A percentile compares a stretch with the other conserved stretches of the same genome.
Evolutionary conservation across 2,113 vertebrate species (phyloP).

Genomic region (Neolamprologus variostigma): DNA sequence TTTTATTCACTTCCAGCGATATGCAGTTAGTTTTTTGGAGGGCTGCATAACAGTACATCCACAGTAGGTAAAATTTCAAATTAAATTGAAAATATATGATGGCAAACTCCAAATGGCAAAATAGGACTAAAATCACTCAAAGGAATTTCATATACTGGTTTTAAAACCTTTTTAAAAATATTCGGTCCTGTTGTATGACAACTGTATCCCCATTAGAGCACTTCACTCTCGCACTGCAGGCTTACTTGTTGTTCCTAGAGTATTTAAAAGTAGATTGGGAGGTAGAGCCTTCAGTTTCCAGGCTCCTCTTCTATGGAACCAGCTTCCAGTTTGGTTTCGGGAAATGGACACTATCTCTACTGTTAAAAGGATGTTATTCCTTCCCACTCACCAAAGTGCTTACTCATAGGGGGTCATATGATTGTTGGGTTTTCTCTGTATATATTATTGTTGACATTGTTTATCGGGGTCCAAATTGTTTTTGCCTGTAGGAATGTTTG

Average conservation of each 20-base stretch:
- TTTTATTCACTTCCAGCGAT: fast-evolving
- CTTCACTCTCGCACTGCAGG: background rate
- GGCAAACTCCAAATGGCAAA: background rate
- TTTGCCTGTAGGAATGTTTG: background rate
- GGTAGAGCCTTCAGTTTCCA: background rate
- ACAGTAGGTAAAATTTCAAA: fast-evolving
- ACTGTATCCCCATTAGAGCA: background rate
- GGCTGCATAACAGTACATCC: background rate
- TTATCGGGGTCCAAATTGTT: background rate
- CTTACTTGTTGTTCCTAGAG: background rate
- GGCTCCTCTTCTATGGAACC: background rate
- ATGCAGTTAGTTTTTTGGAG: background rate
- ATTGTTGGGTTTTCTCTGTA: background rate
- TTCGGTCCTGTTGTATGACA: background rate
- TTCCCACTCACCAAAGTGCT: background rate
- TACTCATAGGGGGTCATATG: background rate
- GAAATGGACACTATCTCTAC: background rate
- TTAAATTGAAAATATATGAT: fast-evolving
- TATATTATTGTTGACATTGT: background rate
- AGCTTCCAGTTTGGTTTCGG: background rate
- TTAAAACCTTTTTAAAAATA: background rate
- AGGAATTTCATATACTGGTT: background rate
- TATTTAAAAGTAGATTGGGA: background rate
- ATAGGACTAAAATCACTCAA: background rate
- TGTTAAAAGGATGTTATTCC: background rate